Percentiles rank a stretch among this genome's conserved stretches.
Evolutionary conservation across 2,888 invertebrate species (phyloP).

Genomic region (Rhimphoctona megacephalus): DNA sequence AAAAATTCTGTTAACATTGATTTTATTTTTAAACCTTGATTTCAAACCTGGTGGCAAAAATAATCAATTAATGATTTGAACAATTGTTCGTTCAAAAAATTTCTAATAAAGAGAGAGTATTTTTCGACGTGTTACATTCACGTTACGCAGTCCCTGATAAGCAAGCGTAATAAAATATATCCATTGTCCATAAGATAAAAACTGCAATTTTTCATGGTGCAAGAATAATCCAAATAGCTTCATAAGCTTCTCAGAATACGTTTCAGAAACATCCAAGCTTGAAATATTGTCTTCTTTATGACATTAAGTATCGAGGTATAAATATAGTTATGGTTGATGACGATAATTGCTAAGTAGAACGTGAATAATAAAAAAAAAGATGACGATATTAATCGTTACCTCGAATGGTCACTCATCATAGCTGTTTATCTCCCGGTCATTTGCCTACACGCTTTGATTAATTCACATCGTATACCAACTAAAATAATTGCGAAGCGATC

Average conservation of each 20-base stretch:
- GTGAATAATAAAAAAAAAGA: constrained; percentile 27
- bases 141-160: not conserved
- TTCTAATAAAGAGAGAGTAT: no score
- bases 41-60: no score
- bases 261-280: not conserved
- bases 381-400: constrained; percentile 17
- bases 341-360: constrained; percentile 60
- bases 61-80: no score
- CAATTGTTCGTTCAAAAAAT: no score
- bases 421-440: not conserved
- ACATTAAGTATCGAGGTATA: not conserved
- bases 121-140: no score
- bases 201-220: not conserved
- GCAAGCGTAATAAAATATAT: not conserved
- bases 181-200: not conserved
- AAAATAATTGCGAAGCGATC: constrained; percentile 1
- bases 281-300: not conserved
- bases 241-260: not conserved
- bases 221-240: not conserved
- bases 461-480: not conserved
- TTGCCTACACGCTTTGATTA: constrained; percentile 6
- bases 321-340: constrained; percentile 5
- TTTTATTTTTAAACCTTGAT: no score
- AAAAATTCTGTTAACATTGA: no score
- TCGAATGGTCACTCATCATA: constrained; percentile 7